phyloP scores from a whole-genome alignment of 2,797 vertebrate species.

The Pampus argenteus region DNA sequence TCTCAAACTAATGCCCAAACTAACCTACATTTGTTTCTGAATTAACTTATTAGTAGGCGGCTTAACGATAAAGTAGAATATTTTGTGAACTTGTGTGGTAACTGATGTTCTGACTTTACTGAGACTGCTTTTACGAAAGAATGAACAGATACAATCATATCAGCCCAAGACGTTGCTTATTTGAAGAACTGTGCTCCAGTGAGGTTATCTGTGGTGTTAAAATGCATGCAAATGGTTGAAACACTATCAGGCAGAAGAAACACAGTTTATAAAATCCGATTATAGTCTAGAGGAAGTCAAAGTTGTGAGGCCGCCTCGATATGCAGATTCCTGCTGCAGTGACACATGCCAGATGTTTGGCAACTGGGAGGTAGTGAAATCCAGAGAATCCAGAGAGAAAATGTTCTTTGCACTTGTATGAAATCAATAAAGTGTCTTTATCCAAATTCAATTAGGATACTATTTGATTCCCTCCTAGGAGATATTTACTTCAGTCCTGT shows the following conservation, averaged over 20 bases:
- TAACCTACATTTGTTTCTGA: not conserved
- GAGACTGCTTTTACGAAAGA: not conserved
- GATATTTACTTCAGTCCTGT: conserved; percentile 2
- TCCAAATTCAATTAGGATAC: conserved; percentile 18
- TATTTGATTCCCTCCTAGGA: conserved; percentile 13
- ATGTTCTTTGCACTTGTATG: conserved; percentile 5
- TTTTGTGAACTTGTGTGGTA: not conserved
- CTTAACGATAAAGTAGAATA: not conserved
- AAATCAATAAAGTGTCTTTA: conserved; percentile 14
- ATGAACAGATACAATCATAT: conserved; percentile 18
- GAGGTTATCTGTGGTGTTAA: conserved; percentile 24
- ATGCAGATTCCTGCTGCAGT: conserved; percentile 54
- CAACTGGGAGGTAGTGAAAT: conserved; percentile 70
- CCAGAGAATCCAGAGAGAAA: conserved; percentile 52
- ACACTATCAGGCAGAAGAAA: conserved; percentile 47
- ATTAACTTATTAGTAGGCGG: not conserved
- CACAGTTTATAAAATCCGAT: conserved; percentile 37
- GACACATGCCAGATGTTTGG: conserved; percentile 41
- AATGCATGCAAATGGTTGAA: conserved; percentile 59
- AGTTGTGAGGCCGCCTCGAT: conserved; percentile 41
- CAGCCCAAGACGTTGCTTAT: conserved; percentile 8
- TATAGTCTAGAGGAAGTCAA: conserved; percentile 41
- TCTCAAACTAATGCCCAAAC: not conserved
- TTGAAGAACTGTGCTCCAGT: conserved; percentile 14
- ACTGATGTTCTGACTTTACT: not conserved